phyloP scores from a whole-genome alignment of 2,797 vertebrate genomes.

The Varecia variegata region DNA sequence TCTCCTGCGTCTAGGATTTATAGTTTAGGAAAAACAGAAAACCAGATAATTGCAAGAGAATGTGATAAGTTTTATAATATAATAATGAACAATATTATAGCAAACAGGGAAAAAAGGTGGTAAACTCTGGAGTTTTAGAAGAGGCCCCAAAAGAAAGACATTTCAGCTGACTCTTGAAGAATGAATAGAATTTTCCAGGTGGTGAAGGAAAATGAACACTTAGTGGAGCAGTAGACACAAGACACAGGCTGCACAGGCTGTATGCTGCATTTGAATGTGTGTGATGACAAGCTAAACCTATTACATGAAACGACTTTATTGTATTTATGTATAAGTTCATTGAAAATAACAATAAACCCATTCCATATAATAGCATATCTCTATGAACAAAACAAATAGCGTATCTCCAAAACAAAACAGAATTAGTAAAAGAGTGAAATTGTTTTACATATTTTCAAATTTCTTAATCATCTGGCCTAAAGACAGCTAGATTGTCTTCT shows the following conservation, averaged over 20 bases:
- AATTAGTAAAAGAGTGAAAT: not conserved
- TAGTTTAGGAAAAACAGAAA: not conserved
- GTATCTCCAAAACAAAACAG: not conserved
- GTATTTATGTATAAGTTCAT: not conserved
- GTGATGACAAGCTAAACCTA: not conserved
- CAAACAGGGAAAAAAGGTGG: not conserved
- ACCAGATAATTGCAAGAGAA: not conserved
- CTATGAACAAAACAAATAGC: not conserved
- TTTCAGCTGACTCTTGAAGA: not conserved
- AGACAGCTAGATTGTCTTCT: not conserved
- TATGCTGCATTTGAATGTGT: not conserved
- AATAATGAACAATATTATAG: not conserved
- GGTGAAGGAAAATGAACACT: not conserved
- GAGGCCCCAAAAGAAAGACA: not conserved
- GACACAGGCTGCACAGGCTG: not conserved
- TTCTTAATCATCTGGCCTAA: not conserved
- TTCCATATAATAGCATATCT: not conserved
- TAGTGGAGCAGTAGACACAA: not conserved
- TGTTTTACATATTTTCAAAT: not conserved
- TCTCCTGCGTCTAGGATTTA: not conserved
- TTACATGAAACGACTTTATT: not conserved
- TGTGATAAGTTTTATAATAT: not conserved
- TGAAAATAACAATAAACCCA: not conserved
- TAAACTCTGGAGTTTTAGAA: not conserved
- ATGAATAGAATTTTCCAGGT: not conserved